Evolutionary conservation across 2,797 vertebrate genomes (phyloP).

Genomic region (Varecia variegata): DNA sequence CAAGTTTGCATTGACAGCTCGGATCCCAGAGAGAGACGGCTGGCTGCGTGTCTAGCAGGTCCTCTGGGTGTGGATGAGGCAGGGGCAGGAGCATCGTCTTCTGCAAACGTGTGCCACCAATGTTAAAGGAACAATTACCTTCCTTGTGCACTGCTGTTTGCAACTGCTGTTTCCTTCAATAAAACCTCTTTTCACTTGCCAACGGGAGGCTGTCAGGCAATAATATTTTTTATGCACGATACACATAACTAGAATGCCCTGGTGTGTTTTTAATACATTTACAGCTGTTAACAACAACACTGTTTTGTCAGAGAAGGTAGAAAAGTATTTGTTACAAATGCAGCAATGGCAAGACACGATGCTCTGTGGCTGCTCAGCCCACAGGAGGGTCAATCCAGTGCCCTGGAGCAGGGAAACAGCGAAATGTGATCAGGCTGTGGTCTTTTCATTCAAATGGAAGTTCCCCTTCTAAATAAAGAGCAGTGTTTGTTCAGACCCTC

Average conservation of each 20-base stretch:
- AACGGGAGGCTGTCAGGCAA: constrained; percentile 84
- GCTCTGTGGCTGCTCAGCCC: background rate
- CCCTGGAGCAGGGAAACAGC: background rate
- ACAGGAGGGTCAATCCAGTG: background rate
- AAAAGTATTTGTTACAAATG: constrained; percentile 76
- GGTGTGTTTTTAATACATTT: constrained; percentile 84
- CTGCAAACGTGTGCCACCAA: constrained; percentile 73
- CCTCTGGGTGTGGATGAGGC: constrained; percentile 82
- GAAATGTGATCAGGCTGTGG: background rate
- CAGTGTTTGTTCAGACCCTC: background rate
- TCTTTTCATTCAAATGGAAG: background rate
- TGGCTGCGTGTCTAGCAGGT: constrained; percentile 85
- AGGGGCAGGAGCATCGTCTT: constrained; percentile 81
- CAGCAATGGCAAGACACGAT: constrained; percentile 48
- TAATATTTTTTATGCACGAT: constrained; percentile 82
- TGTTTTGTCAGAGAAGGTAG: constrained; percentile 75
- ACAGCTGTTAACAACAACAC: constrained; percentile 81
- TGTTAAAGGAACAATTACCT: constrained; percentile 83
- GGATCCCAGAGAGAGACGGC: constrained; percentile 84
- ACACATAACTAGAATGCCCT: constrained; percentile 83
- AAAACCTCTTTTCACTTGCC: constrained; percentile 84
- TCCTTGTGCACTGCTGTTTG: constrained; percentile 81
- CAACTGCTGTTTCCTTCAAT: constrained; percentile 83
- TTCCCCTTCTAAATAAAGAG: background rate
- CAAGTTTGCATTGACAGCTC: constrained; percentile 85